Percentiles rank a stretch among this genome's conserved stretches.
phyloP scores from a whole-genome alignment of 2,113 vertebrate species.

The Phylloscopus trochilus region DNA sequence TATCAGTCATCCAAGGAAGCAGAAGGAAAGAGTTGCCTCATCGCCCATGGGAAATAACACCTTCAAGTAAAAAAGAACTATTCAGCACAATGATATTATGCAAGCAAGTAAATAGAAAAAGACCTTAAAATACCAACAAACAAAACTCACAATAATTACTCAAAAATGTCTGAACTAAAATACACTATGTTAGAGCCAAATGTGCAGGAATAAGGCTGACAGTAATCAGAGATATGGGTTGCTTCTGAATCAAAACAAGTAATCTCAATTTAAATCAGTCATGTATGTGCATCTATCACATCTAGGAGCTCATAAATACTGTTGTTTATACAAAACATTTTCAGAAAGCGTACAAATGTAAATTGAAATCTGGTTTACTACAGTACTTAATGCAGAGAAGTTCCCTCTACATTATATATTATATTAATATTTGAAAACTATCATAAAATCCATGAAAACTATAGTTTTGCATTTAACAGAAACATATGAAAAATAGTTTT shows the following conservation, averaged over 20 bases:
- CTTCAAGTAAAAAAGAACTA: slow-evolving; percentile 51
- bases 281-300: not conserved
- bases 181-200: not conserved
- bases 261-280: not conserved
- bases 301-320: not conserved
- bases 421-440: not conserved
- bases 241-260: not conserved
- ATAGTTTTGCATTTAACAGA: not conserved
- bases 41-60: slow-evolving; percentile 54
- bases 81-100: not conserved
- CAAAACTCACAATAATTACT: not conserved
- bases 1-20: slow-evolving; percentile 58
- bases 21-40: slow-evolving; percentile 55
- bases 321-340: not conserved
- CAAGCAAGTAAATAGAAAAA: not conserved
- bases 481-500: not conserved
- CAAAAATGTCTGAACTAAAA: not conserved
- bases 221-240: not conserved
- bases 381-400: not conserved
- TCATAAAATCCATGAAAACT: not conserved
- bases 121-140: not conserved
- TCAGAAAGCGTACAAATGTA: not conserved
- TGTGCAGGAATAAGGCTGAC: not conserved
- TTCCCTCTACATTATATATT: not conserved
- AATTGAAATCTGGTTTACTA: not conserved